Base-by-base conservation (phyloP, 35 echinoderm and acorn worm species). In the Ophioderma brevispina region DNA sequence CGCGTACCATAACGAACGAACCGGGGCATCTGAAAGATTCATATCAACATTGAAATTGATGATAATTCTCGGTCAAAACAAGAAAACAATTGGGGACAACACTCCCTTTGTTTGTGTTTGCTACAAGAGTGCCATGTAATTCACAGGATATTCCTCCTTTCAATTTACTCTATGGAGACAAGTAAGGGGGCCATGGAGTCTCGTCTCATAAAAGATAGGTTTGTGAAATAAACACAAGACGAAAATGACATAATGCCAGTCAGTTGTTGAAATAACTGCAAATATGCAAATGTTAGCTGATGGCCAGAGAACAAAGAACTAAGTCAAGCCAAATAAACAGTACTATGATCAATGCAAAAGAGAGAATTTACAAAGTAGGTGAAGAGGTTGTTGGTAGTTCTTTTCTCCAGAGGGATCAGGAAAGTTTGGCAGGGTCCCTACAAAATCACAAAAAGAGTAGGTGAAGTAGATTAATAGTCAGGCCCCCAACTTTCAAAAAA, bases 401-500 rank as follows among this genome's bases (percentile, higher is more conserved):
- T 84, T 90, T 37, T 37, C 84, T 23, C 89, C 89, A 40, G 37
- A 37, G 18, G 89, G 64, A 23, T 14, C 17, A 23, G 28, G 34
- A 21, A 90, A 90, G 75, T n/a, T 90, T 90, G 80, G 89, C 46
- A 90, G 52, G 89, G 89, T 75, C 89, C 89, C 43, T 90, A 64
- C 39, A 39, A 15, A 35, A 46, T 90, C 19, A 76, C 36, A 31
- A 15, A 40, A 5, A 84, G 76, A 90, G 23, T 83, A 76, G 35
- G 38, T 3, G 36, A 82, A 5, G 56, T 39, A 13, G 46, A 90
- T 43, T 90, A 90, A n/a, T n/a, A n/a, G n/a, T n/a, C n/a, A n/a
- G n/a, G n/a, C n/a, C n/a, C n/a, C n/a, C n/a, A n/a, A n/a, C n/a
- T n/a, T n/a, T n/a, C n/a, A n/a, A n/a, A n/a, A n/a, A n/a, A n/a